A percentile compares a stretch with the other conserved stretches of the same genome.
phyloP scores from a whole-genome alignment of 2,113 vertebrate species.

The Ranitomeya variabilis region DNA sequence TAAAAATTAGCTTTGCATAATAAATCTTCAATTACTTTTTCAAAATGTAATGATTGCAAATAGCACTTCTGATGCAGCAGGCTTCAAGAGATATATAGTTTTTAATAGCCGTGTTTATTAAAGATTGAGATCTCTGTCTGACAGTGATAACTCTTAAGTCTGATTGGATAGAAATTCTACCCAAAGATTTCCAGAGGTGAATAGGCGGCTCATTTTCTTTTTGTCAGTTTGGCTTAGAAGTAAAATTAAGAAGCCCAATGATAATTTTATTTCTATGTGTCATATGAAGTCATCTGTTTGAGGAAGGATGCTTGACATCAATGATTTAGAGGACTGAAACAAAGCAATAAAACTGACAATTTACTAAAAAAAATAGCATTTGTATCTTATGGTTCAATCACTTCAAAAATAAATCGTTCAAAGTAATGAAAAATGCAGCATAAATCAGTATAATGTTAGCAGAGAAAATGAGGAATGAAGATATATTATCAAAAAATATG shows the following conservation, averaged over 20 bases:
- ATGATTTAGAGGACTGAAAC: constrained; percentile 19
- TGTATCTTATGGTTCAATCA: neutral
- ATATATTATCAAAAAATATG: constrained; percentile 1
- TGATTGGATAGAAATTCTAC: neutral
- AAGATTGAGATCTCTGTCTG: neutral
- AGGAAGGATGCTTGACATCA: neutral
- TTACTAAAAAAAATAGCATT: constrained; percentile 17
- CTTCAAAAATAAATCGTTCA: constrained; percentile 12
- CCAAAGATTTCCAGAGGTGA: neutral
- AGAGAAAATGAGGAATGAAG: neutral
- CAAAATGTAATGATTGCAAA: constrained; percentile 45
- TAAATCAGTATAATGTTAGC: constrained; percentile 6
- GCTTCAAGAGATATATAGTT: constrained; percentile 8
- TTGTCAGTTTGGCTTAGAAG: neutral
- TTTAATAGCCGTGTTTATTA: neutral
- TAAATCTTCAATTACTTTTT: constrained; percentile 56
- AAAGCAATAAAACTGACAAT: constrained; percentile 15
- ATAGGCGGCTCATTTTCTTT: neutral
- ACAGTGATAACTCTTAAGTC: neutral
- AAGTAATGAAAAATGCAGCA: neutral
- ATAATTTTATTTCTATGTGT: neutral
- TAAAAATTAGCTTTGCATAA: constrained; percentile 52
- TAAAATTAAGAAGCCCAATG: neutral
- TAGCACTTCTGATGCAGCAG: neutral
- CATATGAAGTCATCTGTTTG: constrained; percentile 22